Conservation (phyloP, 1,140 invertebrate species). For the Drosophila erecta region DNA sequence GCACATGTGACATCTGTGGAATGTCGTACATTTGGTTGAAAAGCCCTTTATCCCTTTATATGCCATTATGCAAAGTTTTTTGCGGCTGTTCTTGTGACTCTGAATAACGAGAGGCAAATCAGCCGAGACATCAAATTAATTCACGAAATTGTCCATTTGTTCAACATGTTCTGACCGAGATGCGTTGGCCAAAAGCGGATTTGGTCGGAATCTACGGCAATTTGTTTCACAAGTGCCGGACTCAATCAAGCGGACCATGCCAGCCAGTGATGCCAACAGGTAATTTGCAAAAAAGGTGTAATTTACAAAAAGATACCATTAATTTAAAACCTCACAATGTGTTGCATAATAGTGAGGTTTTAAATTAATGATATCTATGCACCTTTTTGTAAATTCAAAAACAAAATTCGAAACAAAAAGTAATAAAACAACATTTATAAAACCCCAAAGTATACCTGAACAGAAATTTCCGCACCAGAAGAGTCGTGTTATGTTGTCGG, state of each 20-base stretch:
- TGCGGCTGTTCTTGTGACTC: conserved; percentile 17
- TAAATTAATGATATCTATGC: too few species aligned
- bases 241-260: conserved; percentile 55
- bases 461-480: not conserved
- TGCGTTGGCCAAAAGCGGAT: conserved; percentile 22
- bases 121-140: conserved; percentile 57
- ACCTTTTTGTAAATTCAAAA: too few species aligned
- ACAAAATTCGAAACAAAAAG: too few species aligned
- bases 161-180: conserved; percentile 4
- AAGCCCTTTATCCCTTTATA: conserved; percentile 39
- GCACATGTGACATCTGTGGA: conserved; percentile 46
- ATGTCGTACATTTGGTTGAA: conserved; percentile 30
- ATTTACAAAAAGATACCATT: too few species aligned
- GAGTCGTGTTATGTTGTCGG: conserved; percentile 9
- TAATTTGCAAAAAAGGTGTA: not conserved
- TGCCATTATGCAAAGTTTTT: conserved; percentile 36
- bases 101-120: conserved; percentile 35
- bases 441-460: not conserved
- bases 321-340: too few species aligned
- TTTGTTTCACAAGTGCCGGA: conserved; percentile 65
- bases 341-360: too few species aligned
- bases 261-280: not conserved
- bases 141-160: conserved; percentile 49
- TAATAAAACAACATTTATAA: too few species aligned
- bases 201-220: conserved; percentile 50